Evolutionary conservation across 2,888 invertebrate genomes (phyloP).

Genomic region (Ischnura elegans): DNA sequence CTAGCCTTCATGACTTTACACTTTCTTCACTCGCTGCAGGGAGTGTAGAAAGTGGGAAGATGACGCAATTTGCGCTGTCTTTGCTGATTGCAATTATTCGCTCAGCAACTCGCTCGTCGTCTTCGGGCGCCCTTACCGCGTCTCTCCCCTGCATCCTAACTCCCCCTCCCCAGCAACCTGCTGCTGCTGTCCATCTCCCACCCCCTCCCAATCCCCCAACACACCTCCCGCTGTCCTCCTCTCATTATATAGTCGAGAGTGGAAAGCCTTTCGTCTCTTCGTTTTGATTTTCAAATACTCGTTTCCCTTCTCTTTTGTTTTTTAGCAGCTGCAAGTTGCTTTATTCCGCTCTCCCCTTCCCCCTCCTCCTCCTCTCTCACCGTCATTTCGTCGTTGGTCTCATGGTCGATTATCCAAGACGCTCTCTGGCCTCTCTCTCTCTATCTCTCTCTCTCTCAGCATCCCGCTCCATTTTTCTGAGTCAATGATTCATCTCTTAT

Average conservation of each 20-base stretch:
- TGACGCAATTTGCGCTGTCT: constrained; percentile 60
- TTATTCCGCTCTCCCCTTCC: background rate
- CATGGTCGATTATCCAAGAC: constrained; percentile 19
- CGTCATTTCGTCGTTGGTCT: constrained; percentile 2
- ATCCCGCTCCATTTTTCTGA: background rate
- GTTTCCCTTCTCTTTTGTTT: background rate
- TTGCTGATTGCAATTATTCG: constrained; percentile 62
- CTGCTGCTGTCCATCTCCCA: background rate
- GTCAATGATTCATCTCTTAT: constrained; percentile 1
- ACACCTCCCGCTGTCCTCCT: background rate
- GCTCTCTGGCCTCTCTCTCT: background rate
- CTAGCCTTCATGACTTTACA: background rate
- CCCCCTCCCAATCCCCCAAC: background rate
- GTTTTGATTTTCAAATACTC: constrained; percentile 36
- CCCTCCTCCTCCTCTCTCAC: too few species aligned
- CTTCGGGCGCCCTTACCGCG: background rate
- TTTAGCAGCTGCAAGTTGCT: background rate
- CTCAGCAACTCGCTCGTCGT: constrained; percentile 1
- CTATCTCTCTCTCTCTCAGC: too few species aligned
- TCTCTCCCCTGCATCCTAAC: background rate
- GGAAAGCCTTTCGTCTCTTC: background rate
- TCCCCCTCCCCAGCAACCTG: background rate
- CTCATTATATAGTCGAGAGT: constrained; percentile 28
- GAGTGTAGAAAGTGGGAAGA: constrained; percentile 50
- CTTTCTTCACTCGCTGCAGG: constrained; percentile 24